Evolutionary conservation across 2,797 vertebrate genomes (phyloP).

Genomic region (Picus viridis): DNA sequence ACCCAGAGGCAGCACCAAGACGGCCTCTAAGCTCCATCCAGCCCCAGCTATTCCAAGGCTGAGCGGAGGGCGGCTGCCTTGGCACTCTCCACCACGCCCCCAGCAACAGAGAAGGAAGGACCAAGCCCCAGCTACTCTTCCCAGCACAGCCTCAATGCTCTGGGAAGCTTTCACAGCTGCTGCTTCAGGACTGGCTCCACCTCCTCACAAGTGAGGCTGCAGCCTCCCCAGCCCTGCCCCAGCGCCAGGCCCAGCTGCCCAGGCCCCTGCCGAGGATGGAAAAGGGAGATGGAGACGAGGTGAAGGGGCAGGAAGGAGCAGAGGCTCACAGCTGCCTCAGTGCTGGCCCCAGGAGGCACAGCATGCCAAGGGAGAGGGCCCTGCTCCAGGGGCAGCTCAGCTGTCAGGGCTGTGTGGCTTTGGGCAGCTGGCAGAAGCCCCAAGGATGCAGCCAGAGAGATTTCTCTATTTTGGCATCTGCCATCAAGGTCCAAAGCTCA

Average conservation of each 20-base stretch:
- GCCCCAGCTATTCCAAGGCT: neutral
- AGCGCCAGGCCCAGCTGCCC: too few species aligned
- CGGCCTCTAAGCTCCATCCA: neutral
- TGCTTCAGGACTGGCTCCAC: neutral
- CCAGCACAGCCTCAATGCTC: neutral
- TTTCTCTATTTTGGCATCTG: neutral
- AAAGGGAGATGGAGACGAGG: neutral
- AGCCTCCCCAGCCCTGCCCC: neutral
- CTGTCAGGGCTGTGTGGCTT: neutral
- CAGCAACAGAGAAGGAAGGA: neutral
- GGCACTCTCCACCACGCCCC: neutral
- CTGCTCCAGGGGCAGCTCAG: accelerated
- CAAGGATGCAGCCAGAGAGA: neutral
- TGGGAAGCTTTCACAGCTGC: neutral
- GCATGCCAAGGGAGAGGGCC: accelerated
- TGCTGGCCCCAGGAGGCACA: neutral
- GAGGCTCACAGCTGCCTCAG: too few species aligned
- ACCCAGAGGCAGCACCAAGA: neutral
- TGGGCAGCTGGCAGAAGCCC: neutral
- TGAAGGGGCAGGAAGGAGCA: accelerated
- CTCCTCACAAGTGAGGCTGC: neutral
- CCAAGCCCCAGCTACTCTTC: neutral
- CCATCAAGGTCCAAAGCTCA: neutral
- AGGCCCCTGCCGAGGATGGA: neutral
- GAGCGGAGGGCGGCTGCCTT: neutral